A percentile compares a stretch with the other conserved stretches of the same genome.
These are phyloP conservation scores for Falco cherrug DNA, from an alignment of 2,797 vertebrate genomes.

Conservation along the genomic window DNA sequence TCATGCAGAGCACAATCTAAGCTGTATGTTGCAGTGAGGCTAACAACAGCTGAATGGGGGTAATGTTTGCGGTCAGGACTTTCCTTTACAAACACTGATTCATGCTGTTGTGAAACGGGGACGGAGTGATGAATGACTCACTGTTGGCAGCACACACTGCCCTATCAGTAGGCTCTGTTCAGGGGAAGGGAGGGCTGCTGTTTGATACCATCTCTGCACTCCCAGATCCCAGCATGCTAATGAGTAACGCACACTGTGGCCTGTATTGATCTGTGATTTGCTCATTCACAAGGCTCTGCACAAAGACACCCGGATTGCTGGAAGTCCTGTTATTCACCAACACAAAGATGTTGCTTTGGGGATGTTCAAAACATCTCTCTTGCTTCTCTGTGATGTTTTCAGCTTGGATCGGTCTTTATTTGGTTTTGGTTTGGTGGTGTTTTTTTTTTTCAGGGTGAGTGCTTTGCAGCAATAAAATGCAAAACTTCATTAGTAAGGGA, in stretches of 20 bases:
- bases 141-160: slow-evolving; percentile 65
- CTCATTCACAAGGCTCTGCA: slow-evolving; percentile 2
- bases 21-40: background rate
- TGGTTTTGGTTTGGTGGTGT: background rate
- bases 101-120: slow-evolving; percentile 57
- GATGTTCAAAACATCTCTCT: slow-evolving; percentile 17
- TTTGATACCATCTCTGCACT: slow-evolving; percentile 56
- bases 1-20: background rate
- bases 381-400: background rate
- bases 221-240: slow-evolving; percentile 43
- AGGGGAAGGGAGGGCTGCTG: slow-evolving; percentile 3
- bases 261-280: slow-evolving; percentile 49
- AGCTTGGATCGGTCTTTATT: background rate
- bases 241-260: slow-evolving; percentile 14
- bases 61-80: slow-evolving; percentile 54
- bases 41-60: slow-evolving; percentile 28
- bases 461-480: background rate
- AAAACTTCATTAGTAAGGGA: background rate
- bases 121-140: slow-evolving; percentile 67
- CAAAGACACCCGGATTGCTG: background rate
- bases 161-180: slow-evolving; percentile 61
- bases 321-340: slow-evolving; percentile 6
- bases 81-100: slow-evolving; percentile 66
- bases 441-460: background rate
- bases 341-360: slow-evolving; percentile 13